Base-by-base conservation (phyloP, 2,113 vertebrate genomes). In the Glaucidium brasilianum region DNA sequence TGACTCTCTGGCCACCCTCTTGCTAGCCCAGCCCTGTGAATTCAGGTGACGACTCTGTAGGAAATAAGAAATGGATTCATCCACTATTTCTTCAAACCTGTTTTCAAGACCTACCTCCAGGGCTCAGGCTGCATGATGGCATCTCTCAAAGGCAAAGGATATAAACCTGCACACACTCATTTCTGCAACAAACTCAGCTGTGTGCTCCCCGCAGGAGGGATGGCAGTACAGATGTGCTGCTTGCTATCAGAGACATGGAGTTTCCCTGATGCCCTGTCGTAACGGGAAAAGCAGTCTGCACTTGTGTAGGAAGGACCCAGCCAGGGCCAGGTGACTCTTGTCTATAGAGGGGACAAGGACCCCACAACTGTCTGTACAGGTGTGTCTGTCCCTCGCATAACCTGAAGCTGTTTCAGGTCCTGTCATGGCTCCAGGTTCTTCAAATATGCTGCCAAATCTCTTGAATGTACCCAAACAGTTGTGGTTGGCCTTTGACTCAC, bases 201-300 rank as follows among this genome's bases (percentile, higher is more conserved):
- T 17, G 5, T n/a, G n/a, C 10, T 64, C 17, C 43, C 12, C 3
- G 1, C 35, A 22, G 11, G n/a, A 72, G 15, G 12, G 39, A 25
- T 49, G 23, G 39, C 15, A 20, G 29, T 18, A 14, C 3, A 11
- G 45, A 32, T 1, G 0, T 26, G 26, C 63, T 78, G 55, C 55
- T 78, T 7, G 0, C 13, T 32, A 2, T 52, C 21, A 45, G 55
- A 41, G 13, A 53, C 26, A 49, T 2, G 3, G 30, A 35, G 13
- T 32, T 14, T 32, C 49, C 20, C 23, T 17, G 15, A 26, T 29
- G 15, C 25, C 34, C 9, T 12, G 1, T 29, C 7, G 2, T 16
- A 10, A 6, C 60, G 17, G 47, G 6, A 55, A 80, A 86, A 86
- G 11, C 34, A 60, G 23, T 15, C 15, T 47, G 17, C 5, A 47